Conservation (phyloP, 2,113 vertebrate species). For the Pungitius pungitius region DNA sequence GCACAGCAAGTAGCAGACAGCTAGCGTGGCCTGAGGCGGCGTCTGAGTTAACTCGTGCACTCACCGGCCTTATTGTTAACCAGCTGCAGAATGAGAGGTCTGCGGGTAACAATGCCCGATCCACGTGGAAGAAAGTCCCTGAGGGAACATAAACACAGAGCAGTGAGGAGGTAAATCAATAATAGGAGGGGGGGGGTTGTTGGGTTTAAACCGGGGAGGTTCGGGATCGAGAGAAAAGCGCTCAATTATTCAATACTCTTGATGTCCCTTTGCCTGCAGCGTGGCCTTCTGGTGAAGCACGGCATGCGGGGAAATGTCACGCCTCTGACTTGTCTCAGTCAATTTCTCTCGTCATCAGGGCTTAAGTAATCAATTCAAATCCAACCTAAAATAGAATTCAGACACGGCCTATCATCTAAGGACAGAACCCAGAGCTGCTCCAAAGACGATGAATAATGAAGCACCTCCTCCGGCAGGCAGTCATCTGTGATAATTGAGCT, state of each 20-base stretch:
- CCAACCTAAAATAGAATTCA: slow-evolving; percentile 5
- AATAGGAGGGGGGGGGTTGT: background rate
- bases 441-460: background rate
- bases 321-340: slow-evolving; percentile 29
- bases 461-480: background rate
- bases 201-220: background rate
- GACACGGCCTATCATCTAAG: background rate
- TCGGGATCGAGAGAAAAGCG: background rate
- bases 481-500: background rate
- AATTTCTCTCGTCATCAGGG: slow-evolving; percentile 54
- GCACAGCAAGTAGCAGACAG: slow-evolving; percentile 40
- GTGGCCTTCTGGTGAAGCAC: slow-evolving; percentile 46
- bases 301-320: slow-evolving; percentile 46
- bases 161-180: background rate
- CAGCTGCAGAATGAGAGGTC: slow-evolving; percentile 96
- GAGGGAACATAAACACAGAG: slow-evolving; percentile 35
- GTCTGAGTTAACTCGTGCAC: background rate
- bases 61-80: slow-evolving; percentile 96
- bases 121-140: slow-evolving; percentile 98
- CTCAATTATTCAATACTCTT: slow-evolving; percentile 43
- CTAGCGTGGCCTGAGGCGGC: slow-evolving; percentile 42
- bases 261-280: slow-evolving; percentile 42
- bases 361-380: slow-evolving; percentile 39
- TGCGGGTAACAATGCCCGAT: slow-evolving; percentile 94
- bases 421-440: background rate